These are phyloP conservation scores for Onychostruthus taczanowskii DNA, from an alignment of 2,113 vertebrate species.

Conservation along the genomic window DNA sequence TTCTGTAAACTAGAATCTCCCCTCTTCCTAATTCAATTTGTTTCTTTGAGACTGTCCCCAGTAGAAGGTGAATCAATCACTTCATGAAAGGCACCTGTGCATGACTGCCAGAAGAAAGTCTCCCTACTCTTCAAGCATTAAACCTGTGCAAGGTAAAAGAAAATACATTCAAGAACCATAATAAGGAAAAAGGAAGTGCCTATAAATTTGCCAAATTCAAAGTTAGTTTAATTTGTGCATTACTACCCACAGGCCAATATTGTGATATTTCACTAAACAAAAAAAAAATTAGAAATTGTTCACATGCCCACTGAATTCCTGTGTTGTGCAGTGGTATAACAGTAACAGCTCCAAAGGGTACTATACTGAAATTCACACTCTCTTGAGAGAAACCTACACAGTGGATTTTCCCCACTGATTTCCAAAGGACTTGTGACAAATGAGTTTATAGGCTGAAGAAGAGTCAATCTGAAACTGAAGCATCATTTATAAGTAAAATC, in stretches of 20 bases:
- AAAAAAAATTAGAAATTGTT: background rate
- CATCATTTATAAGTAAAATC: background rate
- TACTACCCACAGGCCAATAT: background rate
- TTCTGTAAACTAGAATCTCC: background rate
- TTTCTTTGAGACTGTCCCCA: background rate
- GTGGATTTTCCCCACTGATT: background rate
- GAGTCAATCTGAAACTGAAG: background rate
- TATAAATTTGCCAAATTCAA: background rate
- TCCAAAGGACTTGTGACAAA: background rate
- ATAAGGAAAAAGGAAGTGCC: background rate
- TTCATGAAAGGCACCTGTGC: constrained; percentile 24
- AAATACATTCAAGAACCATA: background rate
- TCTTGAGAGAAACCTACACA: background rate
- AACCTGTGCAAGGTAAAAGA: background rate
- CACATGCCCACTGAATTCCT: background rate
- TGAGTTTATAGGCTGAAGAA: background rate
- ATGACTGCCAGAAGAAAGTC: background rate
- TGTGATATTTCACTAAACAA: background rate
- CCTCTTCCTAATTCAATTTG: constrained; percentile 30
- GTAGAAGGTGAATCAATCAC: background rate
- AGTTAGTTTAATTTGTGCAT: background rate
- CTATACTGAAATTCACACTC: background rate
- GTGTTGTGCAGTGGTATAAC: accelerated
- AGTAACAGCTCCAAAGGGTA: background rate
- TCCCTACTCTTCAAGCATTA: background rate